Evolutionary conservation across 1,140 invertebrate genomes (phyloP).

Genomic region (Chlorops oryzae): DNA sequence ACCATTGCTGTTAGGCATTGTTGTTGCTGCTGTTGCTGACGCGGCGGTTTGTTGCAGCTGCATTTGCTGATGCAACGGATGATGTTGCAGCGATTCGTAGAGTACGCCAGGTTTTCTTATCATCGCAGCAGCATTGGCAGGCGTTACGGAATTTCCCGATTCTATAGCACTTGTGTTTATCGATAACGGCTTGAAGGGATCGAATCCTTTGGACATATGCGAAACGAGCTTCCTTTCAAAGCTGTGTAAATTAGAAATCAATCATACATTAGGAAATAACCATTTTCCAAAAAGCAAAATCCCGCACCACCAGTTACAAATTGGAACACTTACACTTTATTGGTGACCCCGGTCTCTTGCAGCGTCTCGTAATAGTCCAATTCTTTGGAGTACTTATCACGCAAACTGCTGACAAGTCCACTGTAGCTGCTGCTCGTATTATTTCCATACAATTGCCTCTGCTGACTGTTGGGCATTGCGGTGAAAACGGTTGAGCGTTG

Average conservation of each 20-base stretch:
- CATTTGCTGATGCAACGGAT: slow-evolving; percentile 34
- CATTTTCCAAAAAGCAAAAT: too few species aligned
- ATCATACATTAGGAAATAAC: too few species aligned
- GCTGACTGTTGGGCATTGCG: neutral
- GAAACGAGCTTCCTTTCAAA: slow-evolving; percentile 43
- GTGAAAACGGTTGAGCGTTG: too few species aligned
- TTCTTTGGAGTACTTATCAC: slow-evolving; percentile 40
- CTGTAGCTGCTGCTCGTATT: slow-evolving; percentile 12
- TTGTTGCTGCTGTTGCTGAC: slow-evolving; percentile 4
- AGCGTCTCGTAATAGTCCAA: slow-evolving; percentile 41
- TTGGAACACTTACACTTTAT: slow-evolving; percentile 43
- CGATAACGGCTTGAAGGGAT: slow-evolving; percentile 43
- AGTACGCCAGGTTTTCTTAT: slow-evolving; percentile 38
- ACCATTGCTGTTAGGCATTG: slow-evolving; percentile 8
- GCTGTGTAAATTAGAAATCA: slow-evolving; percentile 21
- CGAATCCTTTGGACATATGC: slow-evolving; percentile 43
- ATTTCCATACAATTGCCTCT: neutral
- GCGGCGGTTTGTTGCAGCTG: slow-evolving; percentile 24
- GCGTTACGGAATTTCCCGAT: slow-evolving; percentile 1
- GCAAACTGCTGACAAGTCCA: slow-evolving; percentile 15
- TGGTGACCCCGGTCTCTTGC: slow-evolving; percentile 44
- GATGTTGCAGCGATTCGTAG: slow-evolving; percentile 43
- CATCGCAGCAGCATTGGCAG: slow-evolving; percentile 12
- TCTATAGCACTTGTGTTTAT: slow-evolving; percentile 38
- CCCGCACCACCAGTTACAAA: too few species aligned